These are phyloP conservation scores for Drosophila atripex DNA, from an alignment of 2,888 invertebrate genomes.

Conservation along the genomic window DNA sequence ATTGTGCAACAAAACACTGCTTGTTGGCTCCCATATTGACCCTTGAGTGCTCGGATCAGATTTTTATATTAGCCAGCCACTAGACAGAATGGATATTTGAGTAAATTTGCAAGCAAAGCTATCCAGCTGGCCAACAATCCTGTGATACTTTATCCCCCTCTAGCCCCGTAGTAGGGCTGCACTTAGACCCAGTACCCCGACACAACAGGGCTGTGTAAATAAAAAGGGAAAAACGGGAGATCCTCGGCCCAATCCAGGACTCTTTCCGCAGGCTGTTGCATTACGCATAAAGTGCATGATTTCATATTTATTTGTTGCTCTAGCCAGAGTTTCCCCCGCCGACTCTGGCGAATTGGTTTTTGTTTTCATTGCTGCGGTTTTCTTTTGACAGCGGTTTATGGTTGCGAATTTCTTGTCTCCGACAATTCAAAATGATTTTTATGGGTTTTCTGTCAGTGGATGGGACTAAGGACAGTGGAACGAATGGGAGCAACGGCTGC, in stretches of 20 bases:
- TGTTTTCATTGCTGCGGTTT: constrained; percentile 42
- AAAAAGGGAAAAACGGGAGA: constrained; percentile 4
- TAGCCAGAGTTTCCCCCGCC: constrained; percentile 35
- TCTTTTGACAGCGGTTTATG: constrained; percentile 39
- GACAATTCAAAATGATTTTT: constrained; percentile 44
- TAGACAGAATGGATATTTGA: constrained; percentile 7
- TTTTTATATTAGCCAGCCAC: constrained; percentile 11
- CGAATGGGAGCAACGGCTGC: constrained; percentile 13
- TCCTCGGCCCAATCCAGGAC: constrained; percentile 1
- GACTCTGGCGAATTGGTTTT: constrained; percentile 45
- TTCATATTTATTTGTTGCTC: constrained; percentile 64
- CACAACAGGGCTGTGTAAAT: not conserved
- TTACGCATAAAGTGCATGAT: constrained; percentile 66
- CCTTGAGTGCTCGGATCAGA: not conserved
- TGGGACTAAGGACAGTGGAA: not conserved
- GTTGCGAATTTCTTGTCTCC: constrained; percentile 28
- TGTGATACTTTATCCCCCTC: constrained; percentile 8
- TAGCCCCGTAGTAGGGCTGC: constrained; percentile 5
- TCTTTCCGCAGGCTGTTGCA: constrained; percentile 40
- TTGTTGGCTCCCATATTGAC: constrained; percentile 1
- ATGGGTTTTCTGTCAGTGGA: constrained; percentile 33
- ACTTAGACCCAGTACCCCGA: constrained; percentile 3
- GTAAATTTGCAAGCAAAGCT: constrained; percentile 9
- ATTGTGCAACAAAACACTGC: not conserved
- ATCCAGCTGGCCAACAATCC: constrained; percentile 11